phyloP scores from a whole-genome alignment of 2,888 invertebrate species.

The Marasmarcha lunaedactyla region DNA sequence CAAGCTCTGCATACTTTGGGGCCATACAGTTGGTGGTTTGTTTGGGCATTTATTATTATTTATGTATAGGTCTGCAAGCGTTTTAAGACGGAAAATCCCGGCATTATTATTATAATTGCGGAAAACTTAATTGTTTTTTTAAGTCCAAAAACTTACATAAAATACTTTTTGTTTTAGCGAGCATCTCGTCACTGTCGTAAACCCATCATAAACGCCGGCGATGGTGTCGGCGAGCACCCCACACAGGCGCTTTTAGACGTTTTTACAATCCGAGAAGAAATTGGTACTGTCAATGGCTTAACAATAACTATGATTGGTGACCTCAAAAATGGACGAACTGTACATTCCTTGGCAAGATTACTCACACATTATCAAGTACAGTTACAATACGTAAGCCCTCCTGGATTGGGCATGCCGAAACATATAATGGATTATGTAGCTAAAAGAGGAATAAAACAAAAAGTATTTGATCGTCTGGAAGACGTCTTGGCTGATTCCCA shows the following conservation, averaged over 20 bases:
- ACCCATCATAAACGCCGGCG: constrained; percentile 97
- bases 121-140: no score
- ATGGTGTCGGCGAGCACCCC: constrained; percentile 97
- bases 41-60: no score
- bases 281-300: constrained; percentile 97
- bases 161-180: constrained; percentile 72
- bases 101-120: no score
- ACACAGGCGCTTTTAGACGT: constrained; percentile 97
- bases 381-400: constrained; percentile 91
- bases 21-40: no score
- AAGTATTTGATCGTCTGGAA: constrained; percentile 79
- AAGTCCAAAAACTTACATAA: no score
- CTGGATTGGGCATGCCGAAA: constrained; percentile 90
- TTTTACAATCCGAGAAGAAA: constrained; percentile 98
- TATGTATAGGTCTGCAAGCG: no score
- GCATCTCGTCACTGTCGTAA: constrained; percentile 87
- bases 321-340: constrained; percentile 96
- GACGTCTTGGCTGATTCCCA: constrained; percentile 93
- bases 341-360: constrained; percentile 95
- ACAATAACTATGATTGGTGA: constrained; percentile 99
- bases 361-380: constrained; percentile 95
- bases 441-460: constrained; percentile 83
- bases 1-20: no score
- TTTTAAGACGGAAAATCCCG: no score
- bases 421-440: constrained; percentile 84